phyloP scores from a whole-genome alignment of 1,140 invertebrate species.

The Bathynomus jamesi region DNA sequence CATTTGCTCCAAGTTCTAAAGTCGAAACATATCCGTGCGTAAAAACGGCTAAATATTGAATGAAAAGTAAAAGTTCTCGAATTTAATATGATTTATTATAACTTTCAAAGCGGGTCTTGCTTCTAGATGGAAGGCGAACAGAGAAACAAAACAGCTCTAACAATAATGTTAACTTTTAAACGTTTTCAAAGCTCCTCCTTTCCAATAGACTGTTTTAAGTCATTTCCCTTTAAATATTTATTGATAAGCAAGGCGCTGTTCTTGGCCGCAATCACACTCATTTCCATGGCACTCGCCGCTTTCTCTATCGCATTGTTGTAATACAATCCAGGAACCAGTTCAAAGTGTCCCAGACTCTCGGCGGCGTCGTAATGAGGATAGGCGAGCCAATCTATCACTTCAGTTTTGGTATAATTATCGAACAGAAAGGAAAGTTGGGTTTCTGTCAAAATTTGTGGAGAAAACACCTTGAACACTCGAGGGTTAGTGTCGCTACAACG shows the following conservation, averaged over 20 bases:
- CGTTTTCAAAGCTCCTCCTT: too few species aligned
- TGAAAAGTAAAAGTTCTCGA: too few species aligned
- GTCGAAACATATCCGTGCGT: too few species aligned
- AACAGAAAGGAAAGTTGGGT: slow-evolving; percentile 50
- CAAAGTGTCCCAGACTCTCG: slow-evolving; percentile 43
- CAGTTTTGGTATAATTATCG: slow-evolving; percentile 41
- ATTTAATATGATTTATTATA: too few species aligned
- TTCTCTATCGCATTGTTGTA: slow-evolving; percentile 61
- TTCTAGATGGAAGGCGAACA: too few species aligned
- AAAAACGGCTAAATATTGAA: too few species aligned
- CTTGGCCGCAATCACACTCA: slow-evolving; percentile 57
- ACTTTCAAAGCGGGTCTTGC: too few species aligned
- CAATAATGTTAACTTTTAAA: too few species aligned
- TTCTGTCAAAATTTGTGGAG: slow-evolving; percentile 44
- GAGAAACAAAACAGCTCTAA: too few species aligned
- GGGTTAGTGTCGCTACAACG: slow-evolving; percentile 26
- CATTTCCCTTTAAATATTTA: slow-evolving; percentile 24
- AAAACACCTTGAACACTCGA: slow-evolving; percentile 55
- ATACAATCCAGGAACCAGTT: slow-evolving; percentile 52
- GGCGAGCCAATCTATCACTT: slow-evolving; percentile 4
- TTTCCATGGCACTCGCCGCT: slow-evolving; percentile 63
- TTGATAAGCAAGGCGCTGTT: slow-evolving; percentile 55
- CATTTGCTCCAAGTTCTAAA: too few species aligned
- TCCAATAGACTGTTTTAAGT: too few species aligned
- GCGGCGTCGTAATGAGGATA: slow-evolving; percentile 39